Evolutionary conservation across 2,797 vertebrate species (phyloP), one percentile per base, ranked within the genome.

Genomic region (Mus spretus): DNA sequence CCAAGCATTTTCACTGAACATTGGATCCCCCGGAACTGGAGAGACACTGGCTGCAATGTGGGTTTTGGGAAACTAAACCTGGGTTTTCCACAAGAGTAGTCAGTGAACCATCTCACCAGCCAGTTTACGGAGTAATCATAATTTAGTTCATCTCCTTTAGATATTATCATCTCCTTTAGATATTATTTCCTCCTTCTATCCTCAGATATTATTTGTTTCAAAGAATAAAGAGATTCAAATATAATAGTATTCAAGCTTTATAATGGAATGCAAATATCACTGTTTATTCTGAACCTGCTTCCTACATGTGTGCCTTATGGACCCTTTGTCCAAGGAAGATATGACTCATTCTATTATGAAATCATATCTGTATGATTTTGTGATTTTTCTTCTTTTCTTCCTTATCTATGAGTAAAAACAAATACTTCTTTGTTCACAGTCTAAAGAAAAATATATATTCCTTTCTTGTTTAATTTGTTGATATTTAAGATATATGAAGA

Each of bases 341-440:
- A 81, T 88, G 17, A 70, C 26, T 93, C 67, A 77, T 93, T 65
- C 37, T 50, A 72, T 85, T 44, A 26, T 93, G 7, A 81, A 70
- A 53, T 85, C 15, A 85, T 44, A 90, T 90, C 61, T 93, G 50
- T 83, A 61, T 47, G 2, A 90, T 70, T 80, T 74, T 15, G 0
- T 53, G 19, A 26, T 22, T 70, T 96, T 79, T n/a, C 11, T 88
- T 87, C 24, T 91, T 55, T 94, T 67, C 37, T n/a, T 82, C 12
- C 63, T 78, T 12, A 19, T 37, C 28, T 78, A 5, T 61, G n/a
- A 92, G 40, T 28, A 61, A 89, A 90, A 91, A 63, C 57, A 86
- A 63, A n/a, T 15, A 44, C 8, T 90, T 2, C 26, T 88, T 96
- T 70, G 6, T 19, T 72, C 24, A 90, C 14, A 86, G 63, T 74